phyloP scores from a whole-genome alignment of 2,113 vertebrate species.

The Myrmophylax atrothorax region DNA sequence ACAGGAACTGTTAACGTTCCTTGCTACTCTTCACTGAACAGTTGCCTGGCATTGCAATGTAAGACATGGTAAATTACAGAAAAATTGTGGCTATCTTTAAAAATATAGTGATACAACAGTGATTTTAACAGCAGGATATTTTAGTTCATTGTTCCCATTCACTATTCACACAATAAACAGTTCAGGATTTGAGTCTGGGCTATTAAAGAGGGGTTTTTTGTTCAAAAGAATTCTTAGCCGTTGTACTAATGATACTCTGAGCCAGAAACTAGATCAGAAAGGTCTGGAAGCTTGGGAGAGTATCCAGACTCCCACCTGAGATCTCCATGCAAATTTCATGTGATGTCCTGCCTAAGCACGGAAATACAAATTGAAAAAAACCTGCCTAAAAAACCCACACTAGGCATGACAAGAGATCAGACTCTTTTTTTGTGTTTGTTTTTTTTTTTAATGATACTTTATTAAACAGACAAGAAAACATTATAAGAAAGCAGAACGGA shows the following conservation, averaged over 20 bases:
- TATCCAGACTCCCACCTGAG: not conserved
- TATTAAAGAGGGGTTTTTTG: not conserved
- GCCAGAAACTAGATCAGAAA: not conserved
- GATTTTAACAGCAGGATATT: not conserved
- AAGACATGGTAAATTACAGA: not conserved
- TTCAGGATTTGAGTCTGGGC: not conserved
- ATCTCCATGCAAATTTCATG: not conserved
- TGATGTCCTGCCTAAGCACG: not conserved
- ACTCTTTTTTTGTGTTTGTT: not conserved
- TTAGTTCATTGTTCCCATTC: not conserved
- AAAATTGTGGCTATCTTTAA: not conserved
- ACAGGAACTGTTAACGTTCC: not conserved
- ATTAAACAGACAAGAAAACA: not conserved
- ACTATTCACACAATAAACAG: not conserved
- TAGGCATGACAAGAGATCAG: not conserved
- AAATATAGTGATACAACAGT: not conserved
- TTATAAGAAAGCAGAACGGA: not conserved
- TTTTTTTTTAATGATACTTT: not conserved
- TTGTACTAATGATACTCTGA: not conserved
- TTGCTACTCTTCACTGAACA: not conserved
- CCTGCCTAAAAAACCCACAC: not conserved
- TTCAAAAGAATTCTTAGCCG: not conserved
- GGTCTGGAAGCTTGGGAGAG: not conserved
- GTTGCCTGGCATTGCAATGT: not conserved
- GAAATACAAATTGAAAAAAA: not conserved